Base-by-base conservation (phyloP, 2,888 invertebrate species). In the Acholoe squamosa region DNA sequence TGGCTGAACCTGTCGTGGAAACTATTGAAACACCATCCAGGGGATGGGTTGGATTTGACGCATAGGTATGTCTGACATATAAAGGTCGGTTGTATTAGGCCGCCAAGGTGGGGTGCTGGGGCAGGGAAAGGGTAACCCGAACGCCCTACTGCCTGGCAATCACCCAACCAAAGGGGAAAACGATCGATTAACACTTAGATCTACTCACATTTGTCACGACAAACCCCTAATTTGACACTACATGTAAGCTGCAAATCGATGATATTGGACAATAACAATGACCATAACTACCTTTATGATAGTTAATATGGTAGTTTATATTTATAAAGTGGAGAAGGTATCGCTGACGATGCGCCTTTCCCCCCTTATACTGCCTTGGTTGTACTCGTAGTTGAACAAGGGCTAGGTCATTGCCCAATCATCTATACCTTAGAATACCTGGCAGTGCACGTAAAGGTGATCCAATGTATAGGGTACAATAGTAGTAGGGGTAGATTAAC, bases 41-140 rank as follows among this genome's bases (percentile, higher is more conserved):
- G 14, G 71, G 28, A 28, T 25, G 71, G 71, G 28, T 71, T 28
- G 31, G 71, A 71, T 71, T 71, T 28, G 28, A 28, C 71, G 12
- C 80, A 14, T 19, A 43, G n/a, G 33, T 34, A n/a, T 80, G 43
- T 43, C 80, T 80, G 80, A 80, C 80, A 80, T 80, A 80, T 80
- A 80, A 80, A 80, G 80, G 80, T 80, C 80, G 80, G 19, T 43
- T n/a, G 31, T 43, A 19, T 43, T 0, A 1, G 76, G 12, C 33
- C 16, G 80, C 80, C 80, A 80, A 80, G 33, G 80, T 43, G 80
- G 80, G 43, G 80, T 80, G 43, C 34, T 80, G 80, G 71, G 80
- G 80, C 80, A 80, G 22, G 43, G 80, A 80, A 80, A 31, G 76
- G 80, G 34, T 43, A n/a, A 80, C 33, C 80, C 80, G 33, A 80